These are phyloP conservation scores for Mus musculus DNA, from an alignment of 2,113 vertebrate genomes.

Conservation along the genomic window GRCm39 chr17:76314501-76315000, in stretches of 20 bases:
- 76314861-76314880: background rate
- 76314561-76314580: background rate
- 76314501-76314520: background rate
- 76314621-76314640: no score
- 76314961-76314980: background rate
- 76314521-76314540: background rate
- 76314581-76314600: background rate
- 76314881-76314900: background rate
- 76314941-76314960: conserved; percentile 2
- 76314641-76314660: no score
- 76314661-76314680: no score
- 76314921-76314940: background rate
- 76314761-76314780: background rate
- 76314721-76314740: no score
- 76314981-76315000: background rate
- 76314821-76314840: background rate
- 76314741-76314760: background rate
- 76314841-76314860: background rate
- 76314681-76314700: no score
- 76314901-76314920: background rate
- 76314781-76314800: background rate
- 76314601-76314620: no score
- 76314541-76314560: background rate
- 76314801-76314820: background rate
- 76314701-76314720: no score